A percentile compares a stretch with the other conserved stretches of the same genome.
Conservation (phyloP, 92 coral and sea anemone species). For the Phymanthus crucifer region DNA sequence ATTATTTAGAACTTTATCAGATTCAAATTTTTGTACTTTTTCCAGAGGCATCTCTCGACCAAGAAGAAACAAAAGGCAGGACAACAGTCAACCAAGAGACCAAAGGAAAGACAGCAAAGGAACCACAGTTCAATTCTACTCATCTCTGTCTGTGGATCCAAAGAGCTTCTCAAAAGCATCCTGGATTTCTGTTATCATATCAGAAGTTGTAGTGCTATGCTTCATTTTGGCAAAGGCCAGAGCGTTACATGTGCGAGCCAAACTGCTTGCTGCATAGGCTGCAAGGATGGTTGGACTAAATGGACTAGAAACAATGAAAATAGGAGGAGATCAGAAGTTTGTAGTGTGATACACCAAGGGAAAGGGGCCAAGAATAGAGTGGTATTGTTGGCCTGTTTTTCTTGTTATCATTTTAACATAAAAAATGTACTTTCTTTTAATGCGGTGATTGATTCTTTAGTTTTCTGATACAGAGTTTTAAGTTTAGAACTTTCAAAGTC, state of each 20-base stretch:
- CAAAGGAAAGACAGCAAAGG: not conserved
- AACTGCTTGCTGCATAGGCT: conserved; percentile 91
- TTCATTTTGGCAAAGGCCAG: conserved; percentile 78
- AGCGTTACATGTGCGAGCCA: conserved; percentile 86
- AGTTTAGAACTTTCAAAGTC: too few relatives aligned
- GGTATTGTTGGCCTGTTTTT: too few relatives aligned
- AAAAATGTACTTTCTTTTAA: too few relatives aligned
- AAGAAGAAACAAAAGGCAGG: not conserved
- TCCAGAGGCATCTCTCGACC: not conserved
- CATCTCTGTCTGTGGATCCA: not conserved
- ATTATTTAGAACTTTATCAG: not conserved
- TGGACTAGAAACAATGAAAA: conserved; percentile 9
- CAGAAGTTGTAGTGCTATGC: conserved; percentile 88
- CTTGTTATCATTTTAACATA: too few relatives aligned
- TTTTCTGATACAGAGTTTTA: too few relatives aligned
- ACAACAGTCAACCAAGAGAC: not conserved
- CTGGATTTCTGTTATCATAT: conserved; percentile 90
- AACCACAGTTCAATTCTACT: not conserved
- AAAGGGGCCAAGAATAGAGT: too few relatives aligned
- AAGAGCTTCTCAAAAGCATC: conserved; percentile 79
- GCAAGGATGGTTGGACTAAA: conserved; percentile 77
- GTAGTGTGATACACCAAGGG: too few relatives aligned
- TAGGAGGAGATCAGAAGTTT: too few relatives aligned
- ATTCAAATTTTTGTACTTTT: not conserved
- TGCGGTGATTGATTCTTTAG: too few relatives aligned